Conservation (phyloP, 1,140 invertebrate species). For the Centruroides sculpturatus region DNA sequence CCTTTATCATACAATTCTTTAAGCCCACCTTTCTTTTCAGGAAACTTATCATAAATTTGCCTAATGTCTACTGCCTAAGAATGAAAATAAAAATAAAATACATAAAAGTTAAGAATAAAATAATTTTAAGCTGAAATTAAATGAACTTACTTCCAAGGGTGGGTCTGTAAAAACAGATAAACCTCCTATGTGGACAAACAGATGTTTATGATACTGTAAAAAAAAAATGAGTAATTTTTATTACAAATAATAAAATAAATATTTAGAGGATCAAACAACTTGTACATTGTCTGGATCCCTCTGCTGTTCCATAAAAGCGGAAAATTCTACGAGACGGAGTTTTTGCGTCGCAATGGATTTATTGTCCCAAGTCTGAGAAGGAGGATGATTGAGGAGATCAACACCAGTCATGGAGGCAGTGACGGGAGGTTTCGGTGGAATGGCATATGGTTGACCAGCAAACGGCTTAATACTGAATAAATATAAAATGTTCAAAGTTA, state of each 20-base stretch:
- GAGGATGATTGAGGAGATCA: conserved; percentile 20
- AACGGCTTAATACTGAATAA: conserved; percentile 63
- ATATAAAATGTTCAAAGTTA: too few species aligned
- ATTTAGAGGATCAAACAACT: conserved; percentile 2
- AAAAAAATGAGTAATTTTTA: conserved; percentile 4
- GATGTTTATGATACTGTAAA: conserved; percentile 36
- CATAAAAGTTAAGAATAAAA: not conserved
- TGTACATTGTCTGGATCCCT: conserved; percentile 77
- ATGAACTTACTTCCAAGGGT: conserved; percentile 61
- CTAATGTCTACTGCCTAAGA: conserved; percentile 82
- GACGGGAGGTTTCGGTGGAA: conserved; percentile 34
- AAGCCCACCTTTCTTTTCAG: conserved; percentile 92
- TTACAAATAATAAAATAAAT: not conserved
- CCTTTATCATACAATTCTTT: conserved; percentile 97
- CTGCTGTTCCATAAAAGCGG: conserved; percentile 90
- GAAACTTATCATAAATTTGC: conserved; percentile 99
- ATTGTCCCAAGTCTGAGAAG: conserved; percentile 67
- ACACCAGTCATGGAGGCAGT: conserved; percentile 24
- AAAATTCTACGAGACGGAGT: conserved; percentile 90
- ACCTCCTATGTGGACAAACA: conserved; percentile 94
- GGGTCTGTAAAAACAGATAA: conserved; percentile 85
- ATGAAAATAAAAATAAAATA: conserved; percentile 17
- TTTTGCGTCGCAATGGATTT: conserved; percentile 93
- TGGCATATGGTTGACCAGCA: conserved; percentile 56
- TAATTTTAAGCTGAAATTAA: not conserved